Conservation (phyloP, 1,140 invertebrate genomes). For the Fopius arisanus region DNA sequence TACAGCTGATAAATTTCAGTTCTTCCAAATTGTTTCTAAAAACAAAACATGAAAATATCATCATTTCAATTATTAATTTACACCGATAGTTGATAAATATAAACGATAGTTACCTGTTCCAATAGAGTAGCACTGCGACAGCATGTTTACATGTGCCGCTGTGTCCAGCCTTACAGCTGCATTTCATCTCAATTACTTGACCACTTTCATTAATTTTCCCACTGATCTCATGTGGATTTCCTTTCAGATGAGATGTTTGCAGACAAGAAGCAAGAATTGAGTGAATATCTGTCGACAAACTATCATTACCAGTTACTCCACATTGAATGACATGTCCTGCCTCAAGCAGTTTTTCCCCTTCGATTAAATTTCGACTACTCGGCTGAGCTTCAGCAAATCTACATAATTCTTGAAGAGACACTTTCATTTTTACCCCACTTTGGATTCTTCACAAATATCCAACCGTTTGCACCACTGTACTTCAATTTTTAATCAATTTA, state of each 20-base stretch:
- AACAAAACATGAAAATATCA: background rate
- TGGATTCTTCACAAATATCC: background rate
- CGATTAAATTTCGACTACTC: background rate
- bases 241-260: background rate
- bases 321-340: background rate
- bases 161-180: conserved; percentile 25
- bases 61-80: background rate
- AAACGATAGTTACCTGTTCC: background rate
- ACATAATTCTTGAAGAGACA: background rate
- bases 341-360: background rate
- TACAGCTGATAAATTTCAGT: conserved; percentile 13
- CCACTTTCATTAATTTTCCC: conserved; percentile 2
- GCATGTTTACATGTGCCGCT: conserved; percentile 22
- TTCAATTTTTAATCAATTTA: no score
- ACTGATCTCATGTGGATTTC: conserved; percentile 20
- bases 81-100: background rate
- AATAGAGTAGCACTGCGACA: conserved; percentile 7
- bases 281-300: background rate
- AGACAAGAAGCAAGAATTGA: background rate
- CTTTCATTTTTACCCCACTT: background rate
- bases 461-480: no score
- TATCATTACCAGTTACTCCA: background rate
- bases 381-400: background rate
- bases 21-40: conserved; percentile 7
- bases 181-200: background rate